Base-by-base conservation (phyloP, 1,140 invertebrate species). In the Schlechtendalia chinensis region DNA sequence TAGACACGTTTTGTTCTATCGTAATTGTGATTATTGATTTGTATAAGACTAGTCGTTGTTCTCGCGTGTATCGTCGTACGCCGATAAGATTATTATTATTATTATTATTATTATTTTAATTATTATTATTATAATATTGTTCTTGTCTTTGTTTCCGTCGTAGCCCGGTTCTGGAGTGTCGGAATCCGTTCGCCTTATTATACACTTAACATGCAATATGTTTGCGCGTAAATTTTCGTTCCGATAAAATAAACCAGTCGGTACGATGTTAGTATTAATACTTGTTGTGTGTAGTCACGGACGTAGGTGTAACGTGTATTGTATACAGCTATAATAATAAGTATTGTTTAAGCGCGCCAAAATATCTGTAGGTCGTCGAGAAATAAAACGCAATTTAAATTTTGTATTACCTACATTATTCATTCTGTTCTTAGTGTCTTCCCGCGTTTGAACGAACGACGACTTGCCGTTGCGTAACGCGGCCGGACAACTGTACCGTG, bases 171-270 rank as follows among this genome's bases (percentile, higher is more conserved):
- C 67, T 53, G 67, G 67, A 71, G 67, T 71, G 27, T 71, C 53
- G 47, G 27, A n/a, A n/a, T n/a, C n/a, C n/a, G 47, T 71, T 71
- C 67, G 67, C 67, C 67, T 71, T 71, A 71, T 71, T 71, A 71
- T 71, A 71, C n/a, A n/a, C 67, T 71, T 71, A 71, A 53, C n/a
- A 71, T n/a, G 27, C 47, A 71, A 53, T 71, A 71, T n/a, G n/a
- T 71, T 71, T 53, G 27, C 11, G 27, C 67, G 22, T 50, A 71
- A 27, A 22, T 39, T 39, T 39, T n/a, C n/a, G 17, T 27, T 53
- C 22, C 11, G 27, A 71, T 53, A 27, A n/a, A n/a, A 71, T 29
- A 19, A 71, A 50, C 16, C 16, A 50, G 50, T 50, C 22, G 50
- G 27, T 71, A 29, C 53, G 53, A 71, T 53, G 50, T 53, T 27